These are phyloP conservation scores for Drosophila tanythrix DNA, from an alignment of 2,888 invertebrate genomes.

Conservation along the genomic window DNA sequence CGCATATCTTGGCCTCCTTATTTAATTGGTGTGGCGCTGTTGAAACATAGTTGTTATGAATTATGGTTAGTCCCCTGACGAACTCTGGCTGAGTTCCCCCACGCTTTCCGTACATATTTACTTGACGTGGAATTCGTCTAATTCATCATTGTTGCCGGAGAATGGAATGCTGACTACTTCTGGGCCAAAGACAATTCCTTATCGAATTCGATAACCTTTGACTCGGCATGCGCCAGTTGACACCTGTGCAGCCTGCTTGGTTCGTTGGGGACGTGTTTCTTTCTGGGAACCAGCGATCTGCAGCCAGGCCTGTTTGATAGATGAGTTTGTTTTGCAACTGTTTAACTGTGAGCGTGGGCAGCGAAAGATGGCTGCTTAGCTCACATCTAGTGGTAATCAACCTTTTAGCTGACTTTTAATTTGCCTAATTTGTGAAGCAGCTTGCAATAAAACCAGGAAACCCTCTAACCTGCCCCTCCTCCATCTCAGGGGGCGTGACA, in stretches of 20 bases:
- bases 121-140: conserved; percentile 39
- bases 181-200: conserved; percentile 12
- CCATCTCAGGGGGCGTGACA: conserved; percentile 15
- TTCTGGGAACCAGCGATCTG: conserved; percentile 13
- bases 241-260: conserved; percentile 46
- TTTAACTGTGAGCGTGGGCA: conserved; percentile 3
- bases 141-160: conserved; percentile 59
- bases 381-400: conserved; percentile 5
- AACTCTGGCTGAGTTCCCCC: conserved; percentile 1
- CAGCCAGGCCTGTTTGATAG: conserved; percentile 52
- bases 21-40: neutral
- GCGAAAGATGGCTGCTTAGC: neutral
- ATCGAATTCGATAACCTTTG: neutral
- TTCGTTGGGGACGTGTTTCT: neutral
- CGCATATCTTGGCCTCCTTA: neutral
- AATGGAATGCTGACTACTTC: conserved; percentile 41
- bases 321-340: conserved; percentile 46
- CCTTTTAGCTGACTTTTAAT: conserved; percentile 51
- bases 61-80: conserved; percentile 24
- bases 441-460: conserved; percentile 32
- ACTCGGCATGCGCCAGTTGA: conserved; percentile 9
- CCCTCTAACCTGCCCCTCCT: neutral
- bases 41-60: conserved; percentile 37
- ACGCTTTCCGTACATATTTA: conserved; percentile 1
- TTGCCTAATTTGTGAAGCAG: conserved; percentile 55